These are phyloP conservation scores for Mirza zaza DNA, from an alignment of 2,113 vertebrate species.

Conservation along the genomic window DNA sequence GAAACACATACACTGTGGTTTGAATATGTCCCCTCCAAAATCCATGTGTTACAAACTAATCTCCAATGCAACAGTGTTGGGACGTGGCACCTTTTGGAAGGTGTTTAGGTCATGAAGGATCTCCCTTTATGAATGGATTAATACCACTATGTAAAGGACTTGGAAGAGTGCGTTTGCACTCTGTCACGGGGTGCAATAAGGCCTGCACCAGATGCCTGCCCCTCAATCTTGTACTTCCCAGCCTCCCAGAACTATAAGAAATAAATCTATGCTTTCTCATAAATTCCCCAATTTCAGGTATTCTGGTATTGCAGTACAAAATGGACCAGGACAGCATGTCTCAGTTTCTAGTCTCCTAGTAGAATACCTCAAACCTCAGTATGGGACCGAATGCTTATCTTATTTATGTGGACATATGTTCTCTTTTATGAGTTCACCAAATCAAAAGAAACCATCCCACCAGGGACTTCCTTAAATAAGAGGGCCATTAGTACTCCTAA, in stretches of 20 bases:
- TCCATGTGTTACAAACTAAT: neutral
- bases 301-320: neutral
- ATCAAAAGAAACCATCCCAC: neutral
- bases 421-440: neutral
- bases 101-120: neutral
- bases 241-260: neutral
- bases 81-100: neutral
- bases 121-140: neutral
- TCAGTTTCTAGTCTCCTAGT: neutral
- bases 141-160: neutral
- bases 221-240: neutral
- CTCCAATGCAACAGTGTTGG: neutral
- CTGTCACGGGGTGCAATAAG: neutral
- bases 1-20: neutral
- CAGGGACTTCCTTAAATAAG: neutral
- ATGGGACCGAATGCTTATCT: neutral
- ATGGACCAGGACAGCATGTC: neutral
- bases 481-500: neutral
- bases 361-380: neutral
- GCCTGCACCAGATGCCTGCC: neutral
- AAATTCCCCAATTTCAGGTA: neutral
- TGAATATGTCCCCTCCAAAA: neutral
- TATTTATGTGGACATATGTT: neutral
- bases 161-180: neutral
- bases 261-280: neutral